Conservation (phyloP, 2,113 vertebrate species). For the Bettongia penicillata region DNA sequence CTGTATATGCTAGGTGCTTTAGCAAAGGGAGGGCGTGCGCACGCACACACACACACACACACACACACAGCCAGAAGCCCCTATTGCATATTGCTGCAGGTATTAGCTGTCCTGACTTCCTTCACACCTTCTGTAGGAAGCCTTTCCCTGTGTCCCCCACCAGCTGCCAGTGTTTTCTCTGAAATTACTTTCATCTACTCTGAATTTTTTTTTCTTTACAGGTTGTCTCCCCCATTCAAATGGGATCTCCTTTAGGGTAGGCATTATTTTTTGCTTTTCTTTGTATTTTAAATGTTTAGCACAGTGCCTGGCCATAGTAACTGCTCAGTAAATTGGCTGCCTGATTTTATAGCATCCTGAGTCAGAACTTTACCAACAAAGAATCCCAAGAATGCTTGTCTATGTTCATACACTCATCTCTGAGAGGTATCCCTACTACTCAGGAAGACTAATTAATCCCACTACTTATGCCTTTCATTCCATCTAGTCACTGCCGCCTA, state of each 20-base stretch:
- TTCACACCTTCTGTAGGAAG: neutral
- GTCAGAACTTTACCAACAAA: neutral
- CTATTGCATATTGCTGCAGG: too few species aligned
- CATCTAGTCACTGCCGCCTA: neutral
- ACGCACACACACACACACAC: slow-evolving; percentile 46
- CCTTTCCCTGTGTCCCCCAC: neutral
- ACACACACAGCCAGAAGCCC: neutral
- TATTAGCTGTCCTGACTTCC: neutral
- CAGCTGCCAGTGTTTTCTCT: neutral
- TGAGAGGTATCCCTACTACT: neutral
- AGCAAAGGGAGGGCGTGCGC: slow-evolving; percentile 20
- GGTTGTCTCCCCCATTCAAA: neutral
- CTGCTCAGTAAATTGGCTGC: neutral
- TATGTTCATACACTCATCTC: neutral
- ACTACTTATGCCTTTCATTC: neutral
- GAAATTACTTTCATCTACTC: neutral
- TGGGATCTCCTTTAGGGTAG: neutral
- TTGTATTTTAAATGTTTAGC: neutral
- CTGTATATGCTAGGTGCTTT: slow-evolving; percentile 33
- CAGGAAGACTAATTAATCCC: slow-evolving; percentile 3
- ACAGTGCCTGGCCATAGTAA: neutral
- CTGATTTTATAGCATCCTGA: neutral
- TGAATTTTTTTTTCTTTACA: neutral
- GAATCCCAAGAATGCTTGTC: neutral
- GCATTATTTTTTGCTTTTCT: neutral